A percentile compares a stretch with the other conserved stretches of the same genome.
Conservation (phyloP, 2,888 invertebrate species). For the Osedax frankpressi region DNA sequence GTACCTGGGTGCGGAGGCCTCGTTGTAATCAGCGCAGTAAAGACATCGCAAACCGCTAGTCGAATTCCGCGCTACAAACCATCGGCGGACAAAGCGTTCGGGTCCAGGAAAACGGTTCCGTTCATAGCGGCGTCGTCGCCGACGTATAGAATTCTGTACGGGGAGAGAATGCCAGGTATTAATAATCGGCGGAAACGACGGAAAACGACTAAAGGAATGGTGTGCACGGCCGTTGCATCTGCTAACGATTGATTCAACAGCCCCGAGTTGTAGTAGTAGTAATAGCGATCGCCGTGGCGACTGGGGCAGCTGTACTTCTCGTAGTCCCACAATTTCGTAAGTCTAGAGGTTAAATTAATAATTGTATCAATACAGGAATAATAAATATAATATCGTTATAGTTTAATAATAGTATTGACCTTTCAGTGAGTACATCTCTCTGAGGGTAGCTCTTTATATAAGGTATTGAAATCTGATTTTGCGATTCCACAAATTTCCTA, state of each 20-base stretch:
- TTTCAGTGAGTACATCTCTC: background rate
- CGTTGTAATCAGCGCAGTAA: background rate
- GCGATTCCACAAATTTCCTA: constrained; percentile 71
- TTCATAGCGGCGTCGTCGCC: background rate
- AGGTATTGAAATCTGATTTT: constrained; percentile 75
- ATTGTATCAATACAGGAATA: no score
- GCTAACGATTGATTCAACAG: constrained; percentile 83
- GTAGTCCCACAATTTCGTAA: constrained; percentile 86
- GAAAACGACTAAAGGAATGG: no score
- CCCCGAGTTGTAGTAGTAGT: constrained; percentile 81
- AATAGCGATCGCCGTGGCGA: constrained; percentile 70
- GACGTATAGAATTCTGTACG: background rate
- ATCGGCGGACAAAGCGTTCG: constrained; percentile 78
- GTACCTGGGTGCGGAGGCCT: constrained; percentile 28
- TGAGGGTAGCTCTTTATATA: constrained; percentile 58
- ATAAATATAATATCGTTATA: no score
- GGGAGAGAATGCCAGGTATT: no score
- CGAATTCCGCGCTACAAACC: constrained; percentile 21
- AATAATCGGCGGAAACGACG: no score
- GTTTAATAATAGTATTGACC: no score
- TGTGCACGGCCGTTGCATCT: no score
- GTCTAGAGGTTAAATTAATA: no score
- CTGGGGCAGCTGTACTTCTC: constrained; percentile 83
- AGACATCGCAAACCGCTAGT: background rate
- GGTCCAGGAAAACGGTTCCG: constrained; percentile 71